Percentiles rank a stretch among this genome's conserved stretches.
Evolutionary conservation across 37 sponge, comb jelly and placozoan species (phyloP).

Genomic region (Crambe crambe): DNA sequence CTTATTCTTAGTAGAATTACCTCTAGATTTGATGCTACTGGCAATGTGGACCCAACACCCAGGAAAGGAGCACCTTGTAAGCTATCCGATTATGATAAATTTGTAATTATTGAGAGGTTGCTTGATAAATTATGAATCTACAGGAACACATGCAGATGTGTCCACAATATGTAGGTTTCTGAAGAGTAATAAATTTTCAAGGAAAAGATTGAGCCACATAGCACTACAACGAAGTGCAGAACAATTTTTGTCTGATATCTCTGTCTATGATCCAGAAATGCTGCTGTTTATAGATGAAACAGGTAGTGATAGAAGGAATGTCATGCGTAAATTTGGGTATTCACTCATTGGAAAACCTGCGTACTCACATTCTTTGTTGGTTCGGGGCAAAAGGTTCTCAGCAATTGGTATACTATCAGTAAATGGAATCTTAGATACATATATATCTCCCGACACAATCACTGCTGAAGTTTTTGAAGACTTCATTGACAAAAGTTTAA

Average conservation of each 20-base stretch:
- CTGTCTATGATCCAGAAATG: neutral
- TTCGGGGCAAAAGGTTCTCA: slow-evolving; percentile 6
- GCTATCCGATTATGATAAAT: slow-evolving; percentile 1
- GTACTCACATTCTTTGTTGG: neutral
- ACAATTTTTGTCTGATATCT: neutral
- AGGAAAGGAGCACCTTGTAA: neutral
- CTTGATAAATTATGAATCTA: neutral
- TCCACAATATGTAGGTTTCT: slow-evolving; percentile 20
- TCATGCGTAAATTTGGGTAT: slow-evolving; percentile 27
- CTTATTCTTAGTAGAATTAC: neutral
- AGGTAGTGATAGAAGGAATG: slow-evolving; percentile 21
- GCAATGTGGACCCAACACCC: neutral
- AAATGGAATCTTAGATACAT: neutral
- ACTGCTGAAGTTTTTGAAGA: slow-evolving; percentile 12
- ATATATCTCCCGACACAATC: neutral
- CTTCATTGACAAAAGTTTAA: neutral
- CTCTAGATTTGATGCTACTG: neutral
- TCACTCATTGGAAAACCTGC: slow-evolving; percentile 6
- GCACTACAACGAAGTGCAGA: slow-evolving; percentile 15
- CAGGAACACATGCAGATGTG: neutral
- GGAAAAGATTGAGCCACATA: slow-evolving; percentile 8
- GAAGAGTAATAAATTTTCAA: neutral
- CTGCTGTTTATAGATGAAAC: slow-evolving; percentile 38
- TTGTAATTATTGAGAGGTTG: neutral
- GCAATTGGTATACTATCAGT: neutral